phyloP scores from a whole-genome alignment of 2,888 invertebrate genomes.

The Limenitis camilla region DNA sequence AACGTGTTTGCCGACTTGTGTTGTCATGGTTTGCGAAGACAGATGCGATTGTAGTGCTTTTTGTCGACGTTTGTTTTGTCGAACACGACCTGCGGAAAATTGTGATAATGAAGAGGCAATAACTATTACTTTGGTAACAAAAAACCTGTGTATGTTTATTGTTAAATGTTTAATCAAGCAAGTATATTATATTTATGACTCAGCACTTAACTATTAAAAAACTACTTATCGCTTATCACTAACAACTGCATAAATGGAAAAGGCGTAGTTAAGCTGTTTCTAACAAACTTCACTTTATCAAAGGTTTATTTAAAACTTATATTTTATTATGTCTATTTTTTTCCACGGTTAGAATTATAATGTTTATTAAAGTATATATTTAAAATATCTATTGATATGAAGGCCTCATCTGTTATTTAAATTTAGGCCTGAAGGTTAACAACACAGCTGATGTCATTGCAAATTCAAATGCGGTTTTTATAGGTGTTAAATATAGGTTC shows the following conservation, averaged over 20 bases:
- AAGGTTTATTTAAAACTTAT: too few relatives aligned
- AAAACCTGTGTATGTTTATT: constrained; percentile 16
- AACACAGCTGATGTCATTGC: constrained; percentile 38
- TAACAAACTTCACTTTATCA: too few relatives aligned
- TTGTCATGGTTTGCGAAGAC: constrained; percentile 17
- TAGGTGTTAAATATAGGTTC: constrained; percentile 12
- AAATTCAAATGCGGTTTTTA: constrained; percentile 12
- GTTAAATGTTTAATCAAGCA: constrained; percentile 14
- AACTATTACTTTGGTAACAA: constrained; percentile 49
- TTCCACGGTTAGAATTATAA: too few relatives aligned
- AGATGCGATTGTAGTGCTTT: constrained; percentile 52
- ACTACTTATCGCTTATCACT: background rate
- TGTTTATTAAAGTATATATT: too few relatives aligned
- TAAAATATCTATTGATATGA: too few relatives aligned
- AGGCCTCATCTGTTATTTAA: constrained; percentile 30
- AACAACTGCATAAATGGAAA: too few relatives aligned
- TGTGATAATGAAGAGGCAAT: constrained; percentile 32
- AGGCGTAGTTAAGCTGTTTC: too few relatives aligned
- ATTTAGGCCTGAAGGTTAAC: constrained; percentile 41
- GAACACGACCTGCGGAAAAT: constrained; percentile 35
- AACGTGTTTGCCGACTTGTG: background rate
- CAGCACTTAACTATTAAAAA: too few relatives aligned
- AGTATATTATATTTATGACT: too few relatives aligned
- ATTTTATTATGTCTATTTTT: too few relatives aligned
- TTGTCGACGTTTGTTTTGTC: constrained; percentile 58